Conservation (phyloP, 2,797 vertebrate species). For the Lophura swinhoii region DNA sequence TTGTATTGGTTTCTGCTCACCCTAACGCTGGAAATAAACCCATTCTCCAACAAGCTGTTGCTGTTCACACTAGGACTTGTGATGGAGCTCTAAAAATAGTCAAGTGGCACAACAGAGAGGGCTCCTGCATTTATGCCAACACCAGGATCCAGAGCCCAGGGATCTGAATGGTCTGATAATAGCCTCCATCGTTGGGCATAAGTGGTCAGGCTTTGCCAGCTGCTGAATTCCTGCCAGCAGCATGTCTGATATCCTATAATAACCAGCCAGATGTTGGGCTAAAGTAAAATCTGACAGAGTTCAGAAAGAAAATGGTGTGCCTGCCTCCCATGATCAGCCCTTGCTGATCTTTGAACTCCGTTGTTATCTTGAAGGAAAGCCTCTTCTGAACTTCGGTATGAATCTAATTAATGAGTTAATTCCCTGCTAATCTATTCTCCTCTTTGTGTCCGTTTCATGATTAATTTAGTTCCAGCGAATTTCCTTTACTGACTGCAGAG, state of each 20-base stretch:
- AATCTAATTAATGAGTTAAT: constrained; percentile 61
- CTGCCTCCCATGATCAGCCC: not conserved
- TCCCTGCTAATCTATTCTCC: constrained; percentile 32
- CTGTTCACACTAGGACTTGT: not conserved
- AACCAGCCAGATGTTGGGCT: constrained; percentile 2
- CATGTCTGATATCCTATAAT: not conserved
- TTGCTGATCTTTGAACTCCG: not conserved
- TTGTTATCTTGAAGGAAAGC: constrained; percentile 11
- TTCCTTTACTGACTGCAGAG: constrained; percentile 45
- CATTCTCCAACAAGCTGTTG: not conserved
- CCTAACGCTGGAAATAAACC: not conserved
- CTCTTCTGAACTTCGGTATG: constrained; percentile 3
- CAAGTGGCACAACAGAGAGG: constrained; percentile 10
- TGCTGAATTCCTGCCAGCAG: not conserved
- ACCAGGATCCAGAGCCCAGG: not conserved
- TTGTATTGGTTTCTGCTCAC: not conserved
- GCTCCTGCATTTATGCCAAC: not conserved
- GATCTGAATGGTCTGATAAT: not conserved
- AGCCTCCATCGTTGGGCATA: not conserved
- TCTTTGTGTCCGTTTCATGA: constrained; percentile 44
- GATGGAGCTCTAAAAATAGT: constrained; percentile 22
- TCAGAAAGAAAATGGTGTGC: not conserved
- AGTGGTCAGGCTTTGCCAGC: not conserved
- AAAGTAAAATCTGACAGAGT: not conserved
- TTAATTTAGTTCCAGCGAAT: constrained; percentile 68